phyloP scores from a whole-genome alignment of 2,797 vertebrate species.

The Monodelphis domestica region DNA sequence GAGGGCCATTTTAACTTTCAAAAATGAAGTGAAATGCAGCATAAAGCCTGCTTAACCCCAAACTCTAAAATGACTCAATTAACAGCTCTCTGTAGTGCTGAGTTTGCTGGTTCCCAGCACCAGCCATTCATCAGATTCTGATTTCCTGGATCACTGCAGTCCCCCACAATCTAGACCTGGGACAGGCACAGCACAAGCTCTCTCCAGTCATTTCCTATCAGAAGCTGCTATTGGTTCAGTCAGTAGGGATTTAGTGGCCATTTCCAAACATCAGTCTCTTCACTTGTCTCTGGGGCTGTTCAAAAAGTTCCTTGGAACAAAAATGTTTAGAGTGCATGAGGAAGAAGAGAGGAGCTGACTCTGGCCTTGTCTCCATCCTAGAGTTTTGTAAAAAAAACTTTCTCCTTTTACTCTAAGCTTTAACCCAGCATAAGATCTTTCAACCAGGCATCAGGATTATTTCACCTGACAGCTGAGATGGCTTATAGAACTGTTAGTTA shows the following conservation, averaged over 20 bases:
- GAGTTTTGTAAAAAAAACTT: background rate
- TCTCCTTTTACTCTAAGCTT: background rate
- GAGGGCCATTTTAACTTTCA: constrained; percentile 53
- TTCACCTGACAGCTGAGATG: background rate
- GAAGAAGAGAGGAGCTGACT: background rate
- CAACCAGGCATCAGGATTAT: background rate
- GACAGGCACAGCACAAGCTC: background rate
- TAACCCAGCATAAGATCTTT: background rate
- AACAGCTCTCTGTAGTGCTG: background rate
- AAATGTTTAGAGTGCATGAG: background rate
- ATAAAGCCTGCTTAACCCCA: constrained; percentile 56
- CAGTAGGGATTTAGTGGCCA: background rate
- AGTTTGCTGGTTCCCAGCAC: background rate
- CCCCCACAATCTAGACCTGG: background rate
- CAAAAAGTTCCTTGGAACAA: background rate
- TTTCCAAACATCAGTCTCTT: background rate
- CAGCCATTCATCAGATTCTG: constrained; percentile 1
- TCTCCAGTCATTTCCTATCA: background rate
- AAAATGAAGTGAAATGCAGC: constrained; percentile 50
- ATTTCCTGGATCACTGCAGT: background rate
- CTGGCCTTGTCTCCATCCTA: background rate
- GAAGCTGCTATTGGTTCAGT: background rate
- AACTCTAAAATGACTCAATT: constrained; percentile 65
- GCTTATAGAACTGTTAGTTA: background rate
- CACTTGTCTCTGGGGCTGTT: background rate